These are phyloP conservation scores for Melieria picta DNA, from an alignment of 2,888 invertebrate genomes.

Conservation along the genomic window DNA sequence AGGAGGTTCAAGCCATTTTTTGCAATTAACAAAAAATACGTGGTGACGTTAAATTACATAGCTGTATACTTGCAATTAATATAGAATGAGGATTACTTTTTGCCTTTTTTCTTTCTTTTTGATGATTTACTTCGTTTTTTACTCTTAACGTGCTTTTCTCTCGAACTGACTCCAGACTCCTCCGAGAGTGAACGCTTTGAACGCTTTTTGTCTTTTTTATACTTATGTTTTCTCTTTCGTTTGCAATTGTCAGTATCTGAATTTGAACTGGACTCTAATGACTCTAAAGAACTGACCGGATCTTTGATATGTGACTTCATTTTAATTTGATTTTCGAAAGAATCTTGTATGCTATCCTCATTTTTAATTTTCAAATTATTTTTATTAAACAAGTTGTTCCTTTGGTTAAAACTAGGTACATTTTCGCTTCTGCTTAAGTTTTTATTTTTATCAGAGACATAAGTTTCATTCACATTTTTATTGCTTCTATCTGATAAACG, in stretches of 20 bases:
- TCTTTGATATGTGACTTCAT: constrained; percentile 12
- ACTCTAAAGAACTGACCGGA: constrained; percentile 17
- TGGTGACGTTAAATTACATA: too few relatives aligned
- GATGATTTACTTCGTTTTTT: constrained; percentile 32
- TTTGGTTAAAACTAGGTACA: not conserved
- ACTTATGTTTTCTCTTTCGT: constrained; percentile 24
- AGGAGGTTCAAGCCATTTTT: too few relatives aligned
- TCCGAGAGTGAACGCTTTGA: constrained; percentile 19
- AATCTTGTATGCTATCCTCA: not conserved
- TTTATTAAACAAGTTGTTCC: too few relatives aligned
- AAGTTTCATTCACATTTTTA: too few relatives aligned
- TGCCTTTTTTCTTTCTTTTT: constrained; percentile 33
- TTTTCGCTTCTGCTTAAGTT: too few relatives aligned
- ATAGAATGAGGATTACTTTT: constrained; percentile 26
- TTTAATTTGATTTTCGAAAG: not conserved
- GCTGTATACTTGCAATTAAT: constrained; percentile 20
- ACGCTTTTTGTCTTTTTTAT: constrained; percentile 28
- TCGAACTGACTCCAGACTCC: constrained; percentile 26
- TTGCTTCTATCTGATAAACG: too few relatives aligned
- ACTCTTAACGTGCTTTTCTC: constrained; percentile 22
- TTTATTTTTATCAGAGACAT: too few relatives aligned
- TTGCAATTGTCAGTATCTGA: constrained; percentile 28
- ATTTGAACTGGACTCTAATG: constrained; percentile 22
- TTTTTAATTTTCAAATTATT: not conserved
- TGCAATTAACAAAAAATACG: too few relatives aligned